phyloP scores from a whole-genome alignment of 2,888 invertebrate species.

The Syritta pipiens region DNA sequence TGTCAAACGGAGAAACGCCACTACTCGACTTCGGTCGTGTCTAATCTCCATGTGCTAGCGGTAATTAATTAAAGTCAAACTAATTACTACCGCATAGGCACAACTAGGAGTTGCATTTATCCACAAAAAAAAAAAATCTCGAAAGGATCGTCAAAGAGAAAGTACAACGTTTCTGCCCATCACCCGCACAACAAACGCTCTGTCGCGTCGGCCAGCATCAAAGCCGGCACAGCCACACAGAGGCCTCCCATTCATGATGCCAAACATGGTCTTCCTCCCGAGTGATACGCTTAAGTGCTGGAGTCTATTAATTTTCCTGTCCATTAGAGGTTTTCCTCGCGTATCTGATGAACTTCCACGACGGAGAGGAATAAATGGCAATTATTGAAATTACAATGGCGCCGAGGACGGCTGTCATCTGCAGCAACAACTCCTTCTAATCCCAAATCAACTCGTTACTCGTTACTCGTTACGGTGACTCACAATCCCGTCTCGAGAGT shows the following conservation, averaged over 20 bases:
- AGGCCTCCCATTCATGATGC: conserved; percentile 17
- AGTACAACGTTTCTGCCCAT: conserved; percentile 51
- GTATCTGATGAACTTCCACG: conserved; percentile 39
- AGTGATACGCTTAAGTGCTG: conserved; percentile 50
- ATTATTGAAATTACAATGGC: conserved; percentile 35
- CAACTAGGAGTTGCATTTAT: conserved; percentile 18
- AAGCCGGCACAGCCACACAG: conserved; percentile 19
- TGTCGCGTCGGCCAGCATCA: conserved; percentile 47
- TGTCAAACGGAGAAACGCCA: too few relatives aligned
- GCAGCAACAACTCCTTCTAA: conserved; percentile 33
- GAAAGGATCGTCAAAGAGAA: conserved; percentile 41
- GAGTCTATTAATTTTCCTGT: conserved; percentile 52
- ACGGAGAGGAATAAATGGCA: conserved; percentile 3
- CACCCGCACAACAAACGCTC: conserved; percentile 44
- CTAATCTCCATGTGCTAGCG: conserved; percentile 29
- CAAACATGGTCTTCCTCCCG: neutral
- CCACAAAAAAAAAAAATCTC: conserved; percentile 22
- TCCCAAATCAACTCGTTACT: conserved; percentile 46
- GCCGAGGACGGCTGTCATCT: conserved; percentile 34
- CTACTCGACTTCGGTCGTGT: conserved; percentile 10
- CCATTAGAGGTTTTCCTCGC: conserved; percentile 47
- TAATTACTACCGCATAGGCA: conserved; percentile 27
- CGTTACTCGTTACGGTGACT: too few relatives aligned
- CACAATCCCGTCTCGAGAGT: conserved; percentile 33
- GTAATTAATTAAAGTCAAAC: conserved; percentile 49